Base-by-base conservation (phyloP, 1,140 invertebrate species). In the Drosophila pectinifera region DNA sequence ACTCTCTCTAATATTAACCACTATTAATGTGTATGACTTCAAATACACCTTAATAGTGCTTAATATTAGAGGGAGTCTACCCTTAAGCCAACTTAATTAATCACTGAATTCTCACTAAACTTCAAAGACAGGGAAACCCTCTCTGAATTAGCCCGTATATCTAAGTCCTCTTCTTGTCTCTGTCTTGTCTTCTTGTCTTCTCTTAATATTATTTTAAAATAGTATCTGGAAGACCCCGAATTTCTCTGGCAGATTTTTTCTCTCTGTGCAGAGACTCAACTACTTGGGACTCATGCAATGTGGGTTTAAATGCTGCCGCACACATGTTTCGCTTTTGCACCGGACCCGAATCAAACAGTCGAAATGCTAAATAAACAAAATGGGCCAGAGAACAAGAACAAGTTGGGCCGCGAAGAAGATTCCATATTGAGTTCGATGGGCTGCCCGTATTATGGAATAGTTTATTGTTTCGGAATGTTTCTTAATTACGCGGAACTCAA, bases 401-500 rank as follows among this genome's bases (percentile, higher is more conserved):
- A 56, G 42, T 42, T 20, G n/a, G 28, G 56, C 42, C 46, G 67
- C 54, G 54, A 49, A 48, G 41, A 59, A 49, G 55, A 63, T 61
- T 45, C 70, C 46, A 53, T 86, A 81, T 81, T 70, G 46, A 81
- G 73, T 86, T 82, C 74, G 69, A 82, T 85, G 46, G 74, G 64
- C 18, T 74, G 55, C 38, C 56, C 78, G 59, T 78, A 88, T 67
- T 79, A 75, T 78, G 61, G 72, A 73, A 88, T 79, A 73, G 62
- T 83, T 88, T 89, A 88, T 88, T 80, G 80, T 89, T 89, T 88
- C 58, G 80, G 76, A 88, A 88, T 88, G 80, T 89, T 89, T 88
- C 76, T 89, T 88, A 88, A 88, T 88, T 89, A 84, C 84, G 75
- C 84, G 80, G 84, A 89, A 88, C 83, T 88, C 83, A 80, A 80